Conservation (phyloP, 2,797 vertebrate species). For the Ctenochaetus hawaiiensis region DNA sequence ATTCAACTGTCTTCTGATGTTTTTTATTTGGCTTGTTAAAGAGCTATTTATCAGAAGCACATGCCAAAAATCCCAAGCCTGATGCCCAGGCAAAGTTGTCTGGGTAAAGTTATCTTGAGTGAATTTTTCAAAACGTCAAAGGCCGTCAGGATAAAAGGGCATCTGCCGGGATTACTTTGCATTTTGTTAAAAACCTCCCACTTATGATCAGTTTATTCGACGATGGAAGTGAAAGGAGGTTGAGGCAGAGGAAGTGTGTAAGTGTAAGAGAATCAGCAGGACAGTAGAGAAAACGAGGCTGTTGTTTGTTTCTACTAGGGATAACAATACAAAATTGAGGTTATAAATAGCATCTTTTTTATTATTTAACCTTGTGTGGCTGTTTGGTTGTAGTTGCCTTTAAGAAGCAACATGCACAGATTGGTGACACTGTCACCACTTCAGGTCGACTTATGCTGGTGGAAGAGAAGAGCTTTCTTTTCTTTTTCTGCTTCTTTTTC, state of each 20-base stretch:
- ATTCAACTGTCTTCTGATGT: conserved; percentile 66
- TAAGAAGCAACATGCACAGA: conserved; percentile 45
- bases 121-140: conserved; percentile 57
- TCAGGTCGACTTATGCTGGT: conserved; percentile 23
- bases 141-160: conserved; percentile 52
- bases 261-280: not conserved
- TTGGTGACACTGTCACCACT: conserved; percentile 50
- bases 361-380: conserved; percentile 73
- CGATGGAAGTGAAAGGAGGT: conserved; percentile 12
- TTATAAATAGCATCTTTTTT: conserved; percentile 64
- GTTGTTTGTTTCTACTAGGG: conserved; percentile 39
- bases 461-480: conserved; percentile 40
- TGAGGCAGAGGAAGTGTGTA: not conserved
- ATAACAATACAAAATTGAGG: conserved; percentile 53
- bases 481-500: not conserved
- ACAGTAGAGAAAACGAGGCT: conserved; percentile 6
- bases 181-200: conserved; percentile 25
- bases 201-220: conserved; percentile 37
- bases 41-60: conserved; percentile 72
- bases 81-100: conserved; percentile 49
- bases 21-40: conserved; percentile 79
- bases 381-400: conserved; percentile 51
- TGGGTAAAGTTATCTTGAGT: conserved; percentile 32
- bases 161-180: conserved; percentile 41
- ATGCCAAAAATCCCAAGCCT: conserved; percentile 37